phyloP scores from a whole-genome alignment of 2,888 invertebrate species.

The Lordiphosa andalusiaca region DNA sequence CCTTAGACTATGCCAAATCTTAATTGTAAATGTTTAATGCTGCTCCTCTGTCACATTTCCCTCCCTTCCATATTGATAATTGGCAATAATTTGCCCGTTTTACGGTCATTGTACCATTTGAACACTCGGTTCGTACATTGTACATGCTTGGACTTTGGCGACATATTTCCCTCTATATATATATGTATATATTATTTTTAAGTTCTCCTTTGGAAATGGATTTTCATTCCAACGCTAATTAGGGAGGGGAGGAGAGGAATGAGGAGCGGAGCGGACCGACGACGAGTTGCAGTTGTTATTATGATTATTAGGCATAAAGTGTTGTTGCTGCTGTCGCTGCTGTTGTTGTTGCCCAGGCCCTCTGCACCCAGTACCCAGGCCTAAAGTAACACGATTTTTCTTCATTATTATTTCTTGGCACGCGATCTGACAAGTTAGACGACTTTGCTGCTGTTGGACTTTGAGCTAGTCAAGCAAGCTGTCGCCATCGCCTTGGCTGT shows the following conservation, averaged over 20 bases:
- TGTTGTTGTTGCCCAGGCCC: constrained; percentile 34
- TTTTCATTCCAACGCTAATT: constrained; percentile 11
- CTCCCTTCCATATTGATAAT: too few species aligned
- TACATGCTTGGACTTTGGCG: too few species aligned
- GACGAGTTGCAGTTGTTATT: constrained; percentile 17
- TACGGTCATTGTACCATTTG: too few species aligned
- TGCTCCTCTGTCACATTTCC: too few species aligned
- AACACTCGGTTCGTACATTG: too few species aligned
- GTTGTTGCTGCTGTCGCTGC: constrained; percentile 26
- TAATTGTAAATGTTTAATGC: background rate
- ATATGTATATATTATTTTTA: too few species aligned
- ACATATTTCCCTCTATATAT: too few species aligned
- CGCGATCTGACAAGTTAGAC: constrained; percentile 70
- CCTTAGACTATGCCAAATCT: too few species aligned
- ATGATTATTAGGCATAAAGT: constrained; percentile 62
- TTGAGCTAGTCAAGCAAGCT: constrained; percentile 69
- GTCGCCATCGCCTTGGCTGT: constrained; percentile 58
- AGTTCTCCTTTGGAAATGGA: constrained; percentile 9
- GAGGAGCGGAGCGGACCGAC: too few species aligned
- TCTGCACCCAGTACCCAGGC: constrained; percentile 8
- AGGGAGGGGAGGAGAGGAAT: background rate
- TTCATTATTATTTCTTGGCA: constrained; percentile 75
- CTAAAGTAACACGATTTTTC: constrained; percentile 70
- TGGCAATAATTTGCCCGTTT: too few species aligned
- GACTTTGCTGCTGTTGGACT: constrained; percentile 49